phyloP scores from a whole-genome alignment of 2,113 vertebrate genomes.

The Sorex araneus region DNA sequence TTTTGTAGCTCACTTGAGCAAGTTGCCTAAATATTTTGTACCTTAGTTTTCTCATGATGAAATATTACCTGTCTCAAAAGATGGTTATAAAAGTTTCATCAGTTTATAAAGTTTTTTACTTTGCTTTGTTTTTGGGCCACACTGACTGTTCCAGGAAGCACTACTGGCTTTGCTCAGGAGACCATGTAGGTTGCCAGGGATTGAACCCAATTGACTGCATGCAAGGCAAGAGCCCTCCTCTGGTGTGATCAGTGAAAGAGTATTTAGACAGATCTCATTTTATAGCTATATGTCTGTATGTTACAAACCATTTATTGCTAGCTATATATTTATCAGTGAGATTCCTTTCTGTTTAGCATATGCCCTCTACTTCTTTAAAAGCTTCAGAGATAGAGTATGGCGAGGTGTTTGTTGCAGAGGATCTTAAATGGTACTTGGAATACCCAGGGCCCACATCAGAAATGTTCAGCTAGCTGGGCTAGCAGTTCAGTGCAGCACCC shows the following conservation, averaged over 20 bases:
- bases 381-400: not conserved
- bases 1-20: constrained; percentile 23
- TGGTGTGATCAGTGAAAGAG: too few species aligned
- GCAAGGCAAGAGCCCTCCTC: too few species aligned
- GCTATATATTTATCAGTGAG: not conserved
- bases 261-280: constrained; percentile 3
- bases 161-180: too few species aligned
- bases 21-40: constrained; percentile 3
- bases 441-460: too few species aligned
- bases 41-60: constrained; percentile 28
- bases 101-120: not conserved
- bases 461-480: too few species aligned
- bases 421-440: too few species aligned
- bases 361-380: constrained; percentile 49
- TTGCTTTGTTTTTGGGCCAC: not conserved
- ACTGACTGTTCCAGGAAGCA: too few species aligned
- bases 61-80: constrained; percentile 34
- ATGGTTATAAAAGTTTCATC: constrained; percentile 21
- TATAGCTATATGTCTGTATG: not conserved
- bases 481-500: too few species aligned
- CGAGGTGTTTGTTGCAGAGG: too few species aligned
- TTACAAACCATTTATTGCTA: not conserved
- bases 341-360: constrained; percentile 33
- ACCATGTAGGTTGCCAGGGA: too few species aligned
- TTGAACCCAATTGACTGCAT: too few species aligned